These are phyloP conservation scores for Coccyzus lansbergi DNA, from an alignment of 2,797 vertebrate species.

Conservation along the genomic window DNA sequence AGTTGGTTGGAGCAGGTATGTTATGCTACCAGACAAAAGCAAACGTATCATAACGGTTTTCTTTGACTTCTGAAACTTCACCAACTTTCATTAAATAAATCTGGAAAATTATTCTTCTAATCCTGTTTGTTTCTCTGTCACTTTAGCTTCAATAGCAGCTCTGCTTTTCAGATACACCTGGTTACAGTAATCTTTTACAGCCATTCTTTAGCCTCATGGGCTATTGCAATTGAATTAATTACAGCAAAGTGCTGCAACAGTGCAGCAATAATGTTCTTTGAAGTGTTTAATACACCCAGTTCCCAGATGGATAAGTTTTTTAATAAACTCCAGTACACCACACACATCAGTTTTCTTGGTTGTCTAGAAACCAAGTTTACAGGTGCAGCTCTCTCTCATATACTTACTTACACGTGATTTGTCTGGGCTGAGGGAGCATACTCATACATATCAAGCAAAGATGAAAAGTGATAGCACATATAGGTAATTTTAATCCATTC, in stretches of 20 bases:
- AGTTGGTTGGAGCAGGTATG: background rate
- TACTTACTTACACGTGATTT: background rate
- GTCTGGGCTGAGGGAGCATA: background rate
- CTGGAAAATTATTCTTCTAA: background rate
- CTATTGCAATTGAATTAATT: constrained; percentile 34
- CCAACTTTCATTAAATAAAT: background rate
- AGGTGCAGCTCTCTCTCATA: background rate
- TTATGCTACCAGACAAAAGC: background rate
- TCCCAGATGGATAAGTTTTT: constrained; percentile 19
- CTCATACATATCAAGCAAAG: background rate
- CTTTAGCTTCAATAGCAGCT: background rate
- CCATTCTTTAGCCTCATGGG: background rate
- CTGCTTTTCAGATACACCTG: background rate
- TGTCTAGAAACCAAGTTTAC: background rate
- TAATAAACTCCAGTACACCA: background rate
- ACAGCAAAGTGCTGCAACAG: background rate
- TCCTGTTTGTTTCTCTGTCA: background rate
- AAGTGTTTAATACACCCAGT: background rate
- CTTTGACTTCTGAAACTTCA: constrained; percentile 13
- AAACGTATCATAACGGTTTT: background rate
- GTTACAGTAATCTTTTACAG: background rate
- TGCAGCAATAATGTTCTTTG: background rate
- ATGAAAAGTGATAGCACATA: constrained; percentile 69
- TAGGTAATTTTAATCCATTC: constrained; percentile 86
- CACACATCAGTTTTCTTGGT: background rate